phyloP scores from a whole-genome alignment of 1,140 invertebrate species.

The Anoplolepis gracilipes region DNA sequence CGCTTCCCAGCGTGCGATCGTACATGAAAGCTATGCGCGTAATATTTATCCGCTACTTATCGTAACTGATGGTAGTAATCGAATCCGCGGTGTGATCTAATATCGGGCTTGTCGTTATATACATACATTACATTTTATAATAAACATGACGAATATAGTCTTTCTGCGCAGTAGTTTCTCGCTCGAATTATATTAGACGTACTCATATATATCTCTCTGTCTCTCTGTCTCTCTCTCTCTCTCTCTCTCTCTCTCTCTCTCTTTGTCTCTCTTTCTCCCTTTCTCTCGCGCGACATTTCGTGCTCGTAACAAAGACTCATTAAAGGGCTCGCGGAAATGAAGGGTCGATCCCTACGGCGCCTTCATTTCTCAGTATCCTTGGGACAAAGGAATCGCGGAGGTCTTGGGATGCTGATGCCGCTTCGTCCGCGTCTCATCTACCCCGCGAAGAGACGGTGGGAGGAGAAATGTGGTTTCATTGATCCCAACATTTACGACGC shows the following conservation, averaged over 20 bases:
- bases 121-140: constrained; percentile 8
- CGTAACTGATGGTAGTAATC: constrained; percentile 8
- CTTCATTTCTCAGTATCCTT: constrained; percentile 67
- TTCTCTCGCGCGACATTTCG: constrained; percentile 47
- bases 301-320: constrained; percentile 58
- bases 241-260: neutral
- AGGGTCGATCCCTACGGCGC: constrained; percentile 34
- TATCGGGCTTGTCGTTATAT: neutral
- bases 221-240: neutral
- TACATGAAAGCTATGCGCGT: neutral
- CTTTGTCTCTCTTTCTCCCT: neutral
- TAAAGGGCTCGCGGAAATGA: constrained; percentile 68
- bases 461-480: constrained; percentile 55
- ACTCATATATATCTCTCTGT: neutral
- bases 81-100: constrained; percentile 21
- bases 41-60: constrained; percentile 17
- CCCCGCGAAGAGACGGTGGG: neutral
- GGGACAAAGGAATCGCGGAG: constrained; percentile 61
- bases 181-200: constrained; percentile 25
- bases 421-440: constrained; percentile 11
- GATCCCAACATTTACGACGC: constrained; percentile 63
- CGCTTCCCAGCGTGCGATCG: neutral
- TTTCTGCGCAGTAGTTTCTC: constrained; percentile 34
- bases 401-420: constrained; percentile 44
- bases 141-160: neutral